These are phyloP conservation scores for Heliconius nattereri DNA, from an alignment of 1,140 invertebrate genomes.

Conservation along the genomic window DNA sequence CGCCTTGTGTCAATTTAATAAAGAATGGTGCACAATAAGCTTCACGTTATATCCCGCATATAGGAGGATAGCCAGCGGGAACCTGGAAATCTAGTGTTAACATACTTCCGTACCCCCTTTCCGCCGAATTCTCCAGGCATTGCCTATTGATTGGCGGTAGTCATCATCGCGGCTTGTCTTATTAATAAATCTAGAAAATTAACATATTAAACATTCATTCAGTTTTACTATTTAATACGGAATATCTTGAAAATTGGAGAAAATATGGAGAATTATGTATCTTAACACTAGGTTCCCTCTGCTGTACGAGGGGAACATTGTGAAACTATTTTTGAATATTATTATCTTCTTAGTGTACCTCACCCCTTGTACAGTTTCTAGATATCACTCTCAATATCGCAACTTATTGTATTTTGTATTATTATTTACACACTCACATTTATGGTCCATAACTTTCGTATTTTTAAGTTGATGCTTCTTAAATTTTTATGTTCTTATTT, in stretches of 20 bases:
- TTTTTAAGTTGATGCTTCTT: slow-evolving; percentile 77
- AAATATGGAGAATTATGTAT: background rate
- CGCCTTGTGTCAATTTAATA: slow-evolving; percentile 64
- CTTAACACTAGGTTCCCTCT: too few relatives aligned
- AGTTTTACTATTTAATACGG: too few relatives aligned
- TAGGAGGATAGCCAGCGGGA: too few relatives aligned
- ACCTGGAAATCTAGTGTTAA: too few relatives aligned
- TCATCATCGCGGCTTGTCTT: too few relatives aligned
- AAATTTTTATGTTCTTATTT: slow-evolving; percentile 66
- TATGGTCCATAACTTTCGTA: slow-evolving; percentile 71
- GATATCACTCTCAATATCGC: slow-evolving; percentile 67
- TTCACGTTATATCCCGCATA: too few relatives aligned
- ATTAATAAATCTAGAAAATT: too few relatives aligned
- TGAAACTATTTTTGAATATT: background rate
- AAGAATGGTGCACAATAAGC: slow-evolving; percentile 33
- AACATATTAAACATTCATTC: too few relatives aligned
- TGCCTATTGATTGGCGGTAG: too few relatives aligned
- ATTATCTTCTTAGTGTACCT: slow-evolving; percentile 35
- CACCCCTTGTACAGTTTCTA: slow-evolving; percentile 38
- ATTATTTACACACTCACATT: slow-evolving; percentile 69
- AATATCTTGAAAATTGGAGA: background rate
- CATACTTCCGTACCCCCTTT: too few relatives aligned
- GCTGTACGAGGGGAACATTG: too few relatives aligned
- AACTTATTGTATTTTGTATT: slow-evolving; percentile 81
- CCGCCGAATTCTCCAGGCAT: too few relatives aligned